Conservation (phyloP, 2,797 vertebrate species). For the Sebastes ruberrimus region DNA sequence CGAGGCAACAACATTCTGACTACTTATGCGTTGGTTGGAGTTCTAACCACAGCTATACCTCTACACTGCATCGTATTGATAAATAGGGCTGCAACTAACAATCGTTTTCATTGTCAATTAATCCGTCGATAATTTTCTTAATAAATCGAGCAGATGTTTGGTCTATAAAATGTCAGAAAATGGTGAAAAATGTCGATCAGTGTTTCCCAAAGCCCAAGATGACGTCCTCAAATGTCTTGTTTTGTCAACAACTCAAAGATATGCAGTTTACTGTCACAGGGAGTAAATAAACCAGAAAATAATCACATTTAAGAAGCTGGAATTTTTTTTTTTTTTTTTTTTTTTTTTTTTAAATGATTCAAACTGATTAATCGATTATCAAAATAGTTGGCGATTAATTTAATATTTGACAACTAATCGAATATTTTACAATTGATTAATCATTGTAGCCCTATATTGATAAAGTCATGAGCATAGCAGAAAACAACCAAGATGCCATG, state of each 20-base stretch:
- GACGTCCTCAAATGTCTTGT: not conserved
- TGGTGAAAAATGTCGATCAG: not conserved
- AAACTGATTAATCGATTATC: not conserved
- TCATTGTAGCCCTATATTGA: not conserved
- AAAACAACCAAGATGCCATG: not conserved
- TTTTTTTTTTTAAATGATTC: no score
- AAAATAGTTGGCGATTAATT: not conserved
- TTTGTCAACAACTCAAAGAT: not conserved
- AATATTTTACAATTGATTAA: not conserved
- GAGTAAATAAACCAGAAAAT: not conserved
- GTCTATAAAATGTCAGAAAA: fast-evolving
- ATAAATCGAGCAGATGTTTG: not conserved
- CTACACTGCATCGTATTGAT: not conserved
- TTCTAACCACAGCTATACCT: not conserved
- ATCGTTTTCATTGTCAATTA: not conserved
- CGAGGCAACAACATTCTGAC: not conserved
- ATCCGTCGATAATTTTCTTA: fast-evolving
- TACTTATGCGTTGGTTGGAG: not conserved
- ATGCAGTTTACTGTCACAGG: not conserved
- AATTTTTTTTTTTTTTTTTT: no score
- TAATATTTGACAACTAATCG: not conserved
- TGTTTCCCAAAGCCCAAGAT: no score
- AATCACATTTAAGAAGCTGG: not conserved
- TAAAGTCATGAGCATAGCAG: not conserved
- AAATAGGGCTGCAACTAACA: not conserved